A percentile compares a stretch with the other conserved stretches of the same genome.
Conservation (phyloP, 2,113 vertebrate genomes). For the Pao palembangensis region DNA sequence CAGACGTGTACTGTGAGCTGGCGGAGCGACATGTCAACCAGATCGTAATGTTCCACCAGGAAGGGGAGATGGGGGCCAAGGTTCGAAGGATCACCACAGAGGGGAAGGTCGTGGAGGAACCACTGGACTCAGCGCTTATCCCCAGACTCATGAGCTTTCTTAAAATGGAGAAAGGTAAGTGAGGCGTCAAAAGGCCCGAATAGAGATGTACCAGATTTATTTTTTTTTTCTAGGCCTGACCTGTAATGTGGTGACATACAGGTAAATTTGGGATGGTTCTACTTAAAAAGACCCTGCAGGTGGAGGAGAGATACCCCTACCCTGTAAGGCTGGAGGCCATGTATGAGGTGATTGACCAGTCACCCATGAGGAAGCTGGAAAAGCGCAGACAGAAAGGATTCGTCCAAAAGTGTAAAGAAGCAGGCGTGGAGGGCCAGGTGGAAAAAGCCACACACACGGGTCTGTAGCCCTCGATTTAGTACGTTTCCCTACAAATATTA, state of each 20-base stretch:
- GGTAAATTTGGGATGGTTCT: constrained; percentile 95
- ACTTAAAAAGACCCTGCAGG: constrained; percentile 93
- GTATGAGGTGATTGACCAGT: constrained; percentile 93
- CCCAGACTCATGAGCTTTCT: constrained; percentile 92
- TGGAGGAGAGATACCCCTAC: constrained; percentile 94
- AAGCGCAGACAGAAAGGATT: constrained; percentile 94
- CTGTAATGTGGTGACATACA: constrained; percentile 10
- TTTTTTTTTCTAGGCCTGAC: neutral
- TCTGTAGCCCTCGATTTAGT: constrained; percentile 10
- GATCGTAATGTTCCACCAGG: constrained; percentile 92
- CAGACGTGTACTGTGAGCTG: constrained; percentile 93
- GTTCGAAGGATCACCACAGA: constrained; percentile 87
- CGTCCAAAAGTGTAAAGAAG: constrained; percentile 89
- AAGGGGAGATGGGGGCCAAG: constrained; percentile 87
- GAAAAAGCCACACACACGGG: constrained; percentile 68
- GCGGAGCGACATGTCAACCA: constrained; percentile 94
- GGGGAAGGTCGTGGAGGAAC: constrained; percentile 89
- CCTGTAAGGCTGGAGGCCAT: constrained; percentile 94
- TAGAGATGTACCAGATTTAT: neutral
- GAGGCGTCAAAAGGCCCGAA: neutral
- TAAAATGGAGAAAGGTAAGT: constrained; percentile 88
- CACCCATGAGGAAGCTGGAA: constrained; percentile 88
- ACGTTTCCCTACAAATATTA: too few species aligned
- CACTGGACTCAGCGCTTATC: constrained; percentile 83
- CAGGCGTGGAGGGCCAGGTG: constrained; percentile 91